These are phyloP conservation scores for Heliconius hermathena DNA, from an alignment of 1,140 invertebrate species.

Conservation along the genomic window DNA sequence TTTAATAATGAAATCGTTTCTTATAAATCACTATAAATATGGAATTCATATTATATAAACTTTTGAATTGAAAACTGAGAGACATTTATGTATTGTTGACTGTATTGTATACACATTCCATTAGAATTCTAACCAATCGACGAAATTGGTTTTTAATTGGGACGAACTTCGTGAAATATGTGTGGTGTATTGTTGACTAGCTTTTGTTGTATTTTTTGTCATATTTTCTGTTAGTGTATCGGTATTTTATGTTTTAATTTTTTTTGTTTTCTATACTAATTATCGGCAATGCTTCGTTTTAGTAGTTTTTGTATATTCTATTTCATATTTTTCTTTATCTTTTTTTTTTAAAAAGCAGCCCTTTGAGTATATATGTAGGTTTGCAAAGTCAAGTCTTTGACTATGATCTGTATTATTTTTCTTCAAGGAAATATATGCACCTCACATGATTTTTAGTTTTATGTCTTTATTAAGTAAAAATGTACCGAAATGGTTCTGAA, in stretches of 20 bases:
- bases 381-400: no score
- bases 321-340: no score
- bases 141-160: conserved; percentile 38
- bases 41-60: no score
- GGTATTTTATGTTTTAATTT: neutral
- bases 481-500: neutral
- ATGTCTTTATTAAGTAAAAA: neutral
- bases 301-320: no score
- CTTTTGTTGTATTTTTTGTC: conserved; percentile 30
- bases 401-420: no score
- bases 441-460: neutral
- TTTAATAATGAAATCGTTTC: no score
- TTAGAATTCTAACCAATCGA: conserved; percentile 18
- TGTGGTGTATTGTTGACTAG: conserved; percentile 29
- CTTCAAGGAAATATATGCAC: no score
- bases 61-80: neutral
- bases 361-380: no score
- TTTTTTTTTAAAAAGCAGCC: no score
- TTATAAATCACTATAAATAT: no score
- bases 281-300: no score
- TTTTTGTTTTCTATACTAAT: neutral
- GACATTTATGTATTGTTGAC: neutral
- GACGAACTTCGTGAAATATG: conserved; percentile 33
- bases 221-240: neutral
- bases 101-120: neutral